phyloP scores from a whole-genome alignment of 64 coral and sea anemone genomes.

The Dendronephthya gigantea region DNA sequence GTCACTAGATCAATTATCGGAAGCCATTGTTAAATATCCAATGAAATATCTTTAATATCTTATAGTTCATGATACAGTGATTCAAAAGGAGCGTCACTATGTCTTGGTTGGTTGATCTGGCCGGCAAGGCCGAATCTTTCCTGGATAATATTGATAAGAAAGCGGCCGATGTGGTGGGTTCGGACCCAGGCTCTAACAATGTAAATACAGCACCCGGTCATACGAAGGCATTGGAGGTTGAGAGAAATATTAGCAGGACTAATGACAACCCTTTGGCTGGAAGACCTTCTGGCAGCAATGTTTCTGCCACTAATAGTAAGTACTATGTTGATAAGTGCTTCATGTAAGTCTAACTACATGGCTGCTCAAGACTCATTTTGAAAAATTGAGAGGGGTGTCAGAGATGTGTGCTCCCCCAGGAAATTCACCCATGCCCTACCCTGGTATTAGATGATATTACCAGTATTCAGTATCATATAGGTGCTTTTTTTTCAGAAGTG shows the following conservation, averaged over 20 bases:
- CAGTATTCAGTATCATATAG: too few species aligned
- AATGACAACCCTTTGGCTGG: not conserved
- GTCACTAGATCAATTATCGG: not conserved
- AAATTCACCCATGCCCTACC: too few species aligned
- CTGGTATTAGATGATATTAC: too few species aligned
- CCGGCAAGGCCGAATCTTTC: slow-evolving; percentile 83
- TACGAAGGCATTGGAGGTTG: not conserved
- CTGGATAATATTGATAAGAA: slow-evolving; percentile 80
- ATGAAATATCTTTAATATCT: not conserved
- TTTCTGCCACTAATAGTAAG: not conserved
- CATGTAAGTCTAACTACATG: too few species aligned
- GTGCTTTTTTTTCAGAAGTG: too few species aligned
- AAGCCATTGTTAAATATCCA: too few species aligned
- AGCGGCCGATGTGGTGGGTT: slow-evolving; percentile 38
- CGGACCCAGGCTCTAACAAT: not conserved
- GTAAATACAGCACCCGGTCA: not conserved
- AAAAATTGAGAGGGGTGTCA: too few species aligned
- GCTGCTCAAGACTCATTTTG: too few species aligned
- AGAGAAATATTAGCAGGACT: not conserved
- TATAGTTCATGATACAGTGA: not conserved
- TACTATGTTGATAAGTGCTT: not conserved
- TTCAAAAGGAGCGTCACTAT: slow-evolving; percentile 22
- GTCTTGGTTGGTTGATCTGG: slow-evolving; percentile 87
- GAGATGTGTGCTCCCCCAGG: too few species aligned
- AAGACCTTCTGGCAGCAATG: not conserved